These are phyloP conservation scores for Melanerpes aurifrons DNA, from an alignment of 2,113 vertebrate species.

Conservation along the genomic window DNA sequence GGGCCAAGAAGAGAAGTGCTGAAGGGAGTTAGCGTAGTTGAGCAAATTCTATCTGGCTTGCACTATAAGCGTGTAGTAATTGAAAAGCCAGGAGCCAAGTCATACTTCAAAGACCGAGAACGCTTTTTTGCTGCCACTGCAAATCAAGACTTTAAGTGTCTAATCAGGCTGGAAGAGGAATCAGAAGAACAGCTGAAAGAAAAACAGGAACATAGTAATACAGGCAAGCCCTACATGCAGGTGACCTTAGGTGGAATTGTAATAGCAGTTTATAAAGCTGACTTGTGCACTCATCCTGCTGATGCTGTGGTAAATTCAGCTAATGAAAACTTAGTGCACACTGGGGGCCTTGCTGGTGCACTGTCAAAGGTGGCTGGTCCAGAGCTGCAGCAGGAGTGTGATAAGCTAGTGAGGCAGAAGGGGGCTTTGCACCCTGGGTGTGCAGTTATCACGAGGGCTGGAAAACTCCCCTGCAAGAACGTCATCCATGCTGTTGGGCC, in stretches of 20 bases:
- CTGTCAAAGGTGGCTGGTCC: slow-evolving; percentile 81
- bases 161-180: slow-evolving; percentile 76
- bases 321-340: no score
- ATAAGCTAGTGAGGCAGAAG: slow-evolving; percentile 24
- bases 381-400: slow-evolving; percentile 76
- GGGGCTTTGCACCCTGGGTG: slow-evolving; percentile 63
- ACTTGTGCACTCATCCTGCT: slow-evolving; percentile 77
- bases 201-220: neutral
- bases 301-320: slow-evolving; percentile 52
- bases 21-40: slow-evolving; percentile 47
- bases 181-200: neutral
- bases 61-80: slow-evolving; percentile 57
- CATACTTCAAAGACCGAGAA: slow-evolving; percentile 73
- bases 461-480: slow-evolving; percentile 76
- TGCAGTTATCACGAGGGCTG: slow-evolving; percentile 63
- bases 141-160: slow-evolving; percentile 67
- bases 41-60: slow-evolving; percentile 46
- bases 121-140: slow-evolving; percentile 4
- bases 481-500: slow-evolving; percentile 86
- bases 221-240: slow-evolving; percentile 51
- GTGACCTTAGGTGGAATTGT: slow-evolving; percentile 64
- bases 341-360: no score
- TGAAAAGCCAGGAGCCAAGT: slow-evolving; percentile 76
- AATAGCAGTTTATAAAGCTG: slow-evolving; percentile 73
- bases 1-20: slow-evolving; percentile 76